Evolutionary conservation across 2,113 vertebrate species (phyloP).

Genomic region (Crypturellus undulatus): DNA sequence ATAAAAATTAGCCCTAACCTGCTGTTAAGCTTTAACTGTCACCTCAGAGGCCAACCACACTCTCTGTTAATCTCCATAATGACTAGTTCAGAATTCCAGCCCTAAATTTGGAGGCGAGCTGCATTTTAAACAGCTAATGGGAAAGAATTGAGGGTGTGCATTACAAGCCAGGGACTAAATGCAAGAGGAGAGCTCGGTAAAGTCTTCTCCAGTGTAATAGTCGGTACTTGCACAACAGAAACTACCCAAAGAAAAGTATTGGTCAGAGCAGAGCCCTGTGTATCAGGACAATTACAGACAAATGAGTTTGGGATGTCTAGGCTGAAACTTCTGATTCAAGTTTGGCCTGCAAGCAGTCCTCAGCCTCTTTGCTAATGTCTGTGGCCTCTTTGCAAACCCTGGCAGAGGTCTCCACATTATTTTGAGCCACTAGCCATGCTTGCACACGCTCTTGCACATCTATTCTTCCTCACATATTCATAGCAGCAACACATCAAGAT

Average conservation of each 20-base stretch:
- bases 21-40: constrained; percentile 18
- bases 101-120: background rate
- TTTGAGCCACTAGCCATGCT: background rate
- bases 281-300: background rate
- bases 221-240: background rate
- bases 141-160: background rate
- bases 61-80: constrained; percentile 13
- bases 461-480: background rate
- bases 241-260: background rate
- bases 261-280: background rate
- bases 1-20: constrained; percentile 47
- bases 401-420: background rate
- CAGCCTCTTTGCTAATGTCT: no score
- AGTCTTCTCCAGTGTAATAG: background rate
- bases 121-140: background rate
- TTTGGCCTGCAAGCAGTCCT: background rate
- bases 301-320: background rate
- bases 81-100: background rate
- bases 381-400: background rate
- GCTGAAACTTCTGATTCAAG: background rate
- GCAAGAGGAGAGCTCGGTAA: background rate
- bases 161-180: background rate
- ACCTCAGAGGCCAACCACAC: background rate
- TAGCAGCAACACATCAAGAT: background rate
- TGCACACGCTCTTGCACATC: background rate